phyloP scores from a whole-genome alignment of 2,888 invertebrate species.

The Fragum sueziense region DNA sequence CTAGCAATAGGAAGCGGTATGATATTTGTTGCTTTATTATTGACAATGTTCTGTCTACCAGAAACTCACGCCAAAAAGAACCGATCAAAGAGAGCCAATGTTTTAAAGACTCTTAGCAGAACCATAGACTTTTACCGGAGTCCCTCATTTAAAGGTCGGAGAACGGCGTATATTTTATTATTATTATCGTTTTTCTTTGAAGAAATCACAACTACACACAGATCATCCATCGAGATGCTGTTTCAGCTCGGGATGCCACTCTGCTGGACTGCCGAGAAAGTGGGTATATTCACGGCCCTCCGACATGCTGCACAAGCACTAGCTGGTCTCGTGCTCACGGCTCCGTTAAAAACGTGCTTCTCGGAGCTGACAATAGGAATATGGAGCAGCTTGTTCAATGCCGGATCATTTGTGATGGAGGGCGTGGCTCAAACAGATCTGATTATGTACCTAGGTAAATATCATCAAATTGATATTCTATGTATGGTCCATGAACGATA shows the following conservation, averaged over 20 bases:
- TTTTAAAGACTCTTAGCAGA: slow-evolving; percentile 5
- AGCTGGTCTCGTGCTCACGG: slow-evolving; percentile 28
- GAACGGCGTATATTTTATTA: slow-evolving; percentile 36
- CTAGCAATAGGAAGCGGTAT: neutral
- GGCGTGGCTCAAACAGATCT: slow-evolving; percentile 37
- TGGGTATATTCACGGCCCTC: slow-evolving; percentile 48
- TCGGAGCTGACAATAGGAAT: slow-evolving; percentile 46
- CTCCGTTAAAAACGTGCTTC: slow-evolving; percentile 42
- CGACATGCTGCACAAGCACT: slow-evolving; percentile 42
- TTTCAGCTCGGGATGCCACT: slow-evolving; percentile 57
- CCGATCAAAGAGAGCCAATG: slow-evolving; percentile 6
- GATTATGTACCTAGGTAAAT: slow-evolving; percentile 56
- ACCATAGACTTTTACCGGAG: slow-evolving; percentile 31
- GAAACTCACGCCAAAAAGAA: slow-evolving; percentile 29
- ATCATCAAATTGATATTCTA: neutral
- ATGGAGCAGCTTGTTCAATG: slow-evolving; percentile 27
- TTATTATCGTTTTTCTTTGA: slow-evolving; percentile 29
- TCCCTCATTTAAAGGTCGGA: slow-evolving; percentile 10
- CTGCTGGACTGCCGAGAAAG: slow-evolving; percentile 56
- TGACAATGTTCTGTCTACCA: slow-evolving; percentile 24
- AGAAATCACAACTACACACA: slow-evolving; percentile 3
- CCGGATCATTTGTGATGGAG: slow-evolving; percentile 43
- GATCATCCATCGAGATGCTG: slow-evolving; percentile 39
- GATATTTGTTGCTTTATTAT: neutral
- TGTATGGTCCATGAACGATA: no score